Conservation (phyloP, 2,797 vertebrate species). For the Xyrichtys novacula region DNA sequence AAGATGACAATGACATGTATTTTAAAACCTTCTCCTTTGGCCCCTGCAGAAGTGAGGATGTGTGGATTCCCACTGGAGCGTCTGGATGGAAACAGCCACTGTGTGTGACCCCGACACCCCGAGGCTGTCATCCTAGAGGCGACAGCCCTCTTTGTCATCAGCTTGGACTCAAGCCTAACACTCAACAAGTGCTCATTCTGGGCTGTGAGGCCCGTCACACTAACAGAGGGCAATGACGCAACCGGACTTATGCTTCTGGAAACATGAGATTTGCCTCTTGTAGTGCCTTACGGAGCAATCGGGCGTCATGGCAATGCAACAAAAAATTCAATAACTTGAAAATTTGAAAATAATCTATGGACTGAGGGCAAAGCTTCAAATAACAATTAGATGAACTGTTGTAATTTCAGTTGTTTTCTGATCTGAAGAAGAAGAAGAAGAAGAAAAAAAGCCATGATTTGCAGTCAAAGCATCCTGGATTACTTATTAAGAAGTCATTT, state of each 20-base stretch:
- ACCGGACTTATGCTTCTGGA: conserved; percentile 91
- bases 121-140: conserved; percentile 81
- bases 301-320: conserved; percentile 93
- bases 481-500: conserved; percentile 73
- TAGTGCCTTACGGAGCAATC: conserved; percentile 99
- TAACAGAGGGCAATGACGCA: conserved; percentile 90
- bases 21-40: conserved; percentile 13
- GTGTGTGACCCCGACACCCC: conserved; percentile 71
- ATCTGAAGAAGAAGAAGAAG: conserved; percentile 64
- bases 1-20: not conserved
- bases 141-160: conserved; percentile 84
- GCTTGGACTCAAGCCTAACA: conserved; percentile 87
- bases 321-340: conserved; percentile 89
- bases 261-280: conserved; percentile 90
- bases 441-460: conserved; percentile 94
- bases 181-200: conserved; percentile 76
- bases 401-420: conserved; percentile 72
- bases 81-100: conserved; percentile 72
- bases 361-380: conserved; percentile 76
- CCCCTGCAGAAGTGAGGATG: conserved; percentile 48
- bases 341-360: conserved; percentile 48
- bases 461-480: conserved; percentile 86
- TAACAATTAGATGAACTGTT: conserved; percentile 75
- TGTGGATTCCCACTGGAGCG: conserved; percentile 66
- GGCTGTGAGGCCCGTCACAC: conserved; percentile 77